A percentile compares a stretch with the other conserved stretches of the same genome.
Conservation (phyloP, 2,113 vertebrate genomes). For the Cephalophus harveyi region DNA sequence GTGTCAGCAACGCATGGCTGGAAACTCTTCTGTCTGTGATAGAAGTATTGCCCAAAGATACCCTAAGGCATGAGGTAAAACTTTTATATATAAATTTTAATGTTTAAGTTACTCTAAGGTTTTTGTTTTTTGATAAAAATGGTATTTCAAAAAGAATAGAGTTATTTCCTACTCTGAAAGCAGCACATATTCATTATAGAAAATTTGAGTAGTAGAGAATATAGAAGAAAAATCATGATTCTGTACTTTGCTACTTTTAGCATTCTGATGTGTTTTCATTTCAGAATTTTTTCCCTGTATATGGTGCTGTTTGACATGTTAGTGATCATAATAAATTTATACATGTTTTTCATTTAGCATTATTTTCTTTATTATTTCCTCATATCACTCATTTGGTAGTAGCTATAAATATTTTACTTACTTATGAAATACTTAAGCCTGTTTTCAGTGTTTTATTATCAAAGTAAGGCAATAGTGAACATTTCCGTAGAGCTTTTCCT, state of each 20-base stretch:
- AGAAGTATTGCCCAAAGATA: slow-evolving; percentile 92
- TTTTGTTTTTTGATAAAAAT: background rate
- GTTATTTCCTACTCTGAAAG: slow-evolving; percentile 21
- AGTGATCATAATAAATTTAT: background rate
- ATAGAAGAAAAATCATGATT: background rate
- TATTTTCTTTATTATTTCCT: background rate
- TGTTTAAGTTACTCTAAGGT: background rate
- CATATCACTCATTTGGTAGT: background rate
- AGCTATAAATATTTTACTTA: background rate
- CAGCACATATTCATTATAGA: background rate
- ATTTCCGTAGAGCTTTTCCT: background rate
- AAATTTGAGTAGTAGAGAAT: background rate
- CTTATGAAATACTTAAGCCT: background rate
- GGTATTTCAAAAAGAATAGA: background rate
- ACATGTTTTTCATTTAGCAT: background rate
- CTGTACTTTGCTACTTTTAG: background rate
- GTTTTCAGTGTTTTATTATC: slow-evolving; percentile 17
- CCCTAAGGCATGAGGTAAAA: slow-evolving; percentile 92
- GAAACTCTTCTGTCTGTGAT: slow-evolving; percentile 93
- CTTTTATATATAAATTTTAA: background rate
- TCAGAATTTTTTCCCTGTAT: background rate
- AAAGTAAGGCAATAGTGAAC: background rate
- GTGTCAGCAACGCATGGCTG: slow-evolving; percentile 94
- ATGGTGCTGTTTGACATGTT: background rate
- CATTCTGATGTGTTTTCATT: background rate